These are phyloP conservation scores for Thysanoteuthis rhombus DNA, from an alignment of 2,888 invertebrate species.

Conservation along the genomic window DNA sequence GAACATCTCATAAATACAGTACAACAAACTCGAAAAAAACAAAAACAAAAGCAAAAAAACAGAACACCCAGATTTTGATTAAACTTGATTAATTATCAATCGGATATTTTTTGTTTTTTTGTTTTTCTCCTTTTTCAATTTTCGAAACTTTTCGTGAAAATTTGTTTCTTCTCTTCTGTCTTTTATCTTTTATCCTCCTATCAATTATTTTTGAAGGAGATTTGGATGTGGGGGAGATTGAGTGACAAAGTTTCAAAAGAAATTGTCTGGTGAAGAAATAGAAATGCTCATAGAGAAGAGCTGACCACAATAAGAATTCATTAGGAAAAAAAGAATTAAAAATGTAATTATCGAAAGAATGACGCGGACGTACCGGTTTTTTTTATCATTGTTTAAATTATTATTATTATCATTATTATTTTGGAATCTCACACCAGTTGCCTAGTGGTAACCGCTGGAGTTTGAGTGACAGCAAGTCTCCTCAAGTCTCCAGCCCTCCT, in stretches of 20 bases:
- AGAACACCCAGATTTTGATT: not conserved
- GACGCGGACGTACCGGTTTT: too few relatives aligned
- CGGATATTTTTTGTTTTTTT: not conserved
- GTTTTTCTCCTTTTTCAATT: not conserved
- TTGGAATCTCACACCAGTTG: too few relatives aligned
- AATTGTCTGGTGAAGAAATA: not conserved
- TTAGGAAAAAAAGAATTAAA: not conserved
- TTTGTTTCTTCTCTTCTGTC: not conserved
- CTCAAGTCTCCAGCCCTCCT: too few relatives aligned
- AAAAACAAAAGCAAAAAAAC: not conserved
- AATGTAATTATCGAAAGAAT: not conserved
- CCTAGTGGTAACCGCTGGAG: too few relatives aligned
- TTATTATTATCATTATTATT: too few relatives aligned
- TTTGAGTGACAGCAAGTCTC: too few relatives aligned
- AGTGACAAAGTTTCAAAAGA: not conserved
- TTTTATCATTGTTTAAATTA: too few relatives aligned
- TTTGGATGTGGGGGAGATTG: not conserved
- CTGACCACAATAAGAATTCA: not conserved
- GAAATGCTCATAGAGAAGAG: not conserved
- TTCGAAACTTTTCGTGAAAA: not conserved
- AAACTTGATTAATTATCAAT: not conserved
- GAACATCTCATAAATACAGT: too few relatives aligned
- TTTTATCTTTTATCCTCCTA: not conserved
- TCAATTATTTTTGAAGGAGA: not conserved
- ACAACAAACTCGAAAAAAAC: not conserved